Evolutionary conservation across 2,888 invertebrate species (phyloP), one percentile per base, ranked within the genome.

Genomic region (Cryptosula pallasiana): DNA sequence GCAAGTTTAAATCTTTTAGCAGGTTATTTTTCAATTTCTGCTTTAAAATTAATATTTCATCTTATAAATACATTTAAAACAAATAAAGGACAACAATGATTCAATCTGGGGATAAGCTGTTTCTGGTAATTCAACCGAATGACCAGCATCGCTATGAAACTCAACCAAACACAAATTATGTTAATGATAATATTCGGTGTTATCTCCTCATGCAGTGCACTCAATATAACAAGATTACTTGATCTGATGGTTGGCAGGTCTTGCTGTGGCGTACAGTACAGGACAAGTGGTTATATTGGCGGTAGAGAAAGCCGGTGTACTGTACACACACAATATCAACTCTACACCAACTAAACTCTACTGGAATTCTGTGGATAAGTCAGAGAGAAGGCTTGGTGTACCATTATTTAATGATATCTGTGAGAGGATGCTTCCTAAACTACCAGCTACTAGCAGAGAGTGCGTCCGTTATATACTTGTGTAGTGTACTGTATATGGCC

Each of bases 251-350:
- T 25, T 75, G 76, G 58, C 77, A 81, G 82, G 83, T 20, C 75
- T 90, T 71, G 91, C 91, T 63, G 86, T 88, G 29, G 92, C 84
- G 88, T 86, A 86, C 73, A 76, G 74, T 1, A 77, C 77, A 70
- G 92, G 91, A 16, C 88, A 88, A 79, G 88, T 93, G 0, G 87
- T 89, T 35, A 87, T 95, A 69, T 88, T 93, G 57, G 92, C 93
- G 82, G 91, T 94, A 71, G 95, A 95, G 86, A 92, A 92, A 78
- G 93, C 93, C 79, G 91, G 91, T 78, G 87, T 90, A 73, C 87
- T 94, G 16, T 90, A 92, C 76, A 89, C 87, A 72, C 74, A 70
- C 45, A 32, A 32, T n/a, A 25, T 32, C 3, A 25, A 20, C 9
- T 63, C 63, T 3, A 27, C 32, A 63, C 63, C 63, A 27, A 63